Conservation (phyloP, 2,888 invertebrate genomes). For the Pyrochroa serraticornis region DNA sequence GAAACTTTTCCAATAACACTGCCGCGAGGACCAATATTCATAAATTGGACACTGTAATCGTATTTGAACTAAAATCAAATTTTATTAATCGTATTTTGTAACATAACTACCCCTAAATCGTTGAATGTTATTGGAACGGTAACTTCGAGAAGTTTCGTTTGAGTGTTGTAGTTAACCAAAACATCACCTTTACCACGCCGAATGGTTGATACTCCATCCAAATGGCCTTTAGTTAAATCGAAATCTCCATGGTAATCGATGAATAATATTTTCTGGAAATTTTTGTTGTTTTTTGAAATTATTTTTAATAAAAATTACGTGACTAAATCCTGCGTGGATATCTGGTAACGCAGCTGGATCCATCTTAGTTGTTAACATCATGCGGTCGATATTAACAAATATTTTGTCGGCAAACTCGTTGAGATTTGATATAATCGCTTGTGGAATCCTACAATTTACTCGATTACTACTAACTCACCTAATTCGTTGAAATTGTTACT, state of each 20-base stretch:
- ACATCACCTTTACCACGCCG: slow-evolving; percentile 59
- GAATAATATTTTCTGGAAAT: slow-evolving; percentile 56
- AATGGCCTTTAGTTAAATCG: slow-evolving; percentile 58
- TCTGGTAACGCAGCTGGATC: slow-evolving; percentile 62
- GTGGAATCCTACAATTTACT: no score
- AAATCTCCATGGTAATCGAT: slow-evolving; percentile 63
- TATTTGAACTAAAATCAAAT: slow-evolving; percentile 59
- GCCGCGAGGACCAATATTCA: slow-evolving; percentile 63
- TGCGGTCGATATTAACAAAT: slow-evolving; percentile 56
- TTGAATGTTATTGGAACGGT: slow-evolving; percentile 32
- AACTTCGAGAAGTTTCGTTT: slow-evolving; percentile 21
- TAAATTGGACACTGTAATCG: slow-evolving; percentile 61
- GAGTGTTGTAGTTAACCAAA: slow-evolving; percentile 25
- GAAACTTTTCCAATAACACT: slow-evolving; percentile 58
- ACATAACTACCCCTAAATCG: slow-evolving; percentile 31
- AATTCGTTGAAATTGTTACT: no score
- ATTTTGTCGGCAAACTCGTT: slow-evolving; percentile 59
- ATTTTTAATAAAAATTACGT: slow-evolving; percentile 47
- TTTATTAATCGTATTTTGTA: not conserved
- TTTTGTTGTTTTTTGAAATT: not conserved
- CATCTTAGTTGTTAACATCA: slow-evolving; percentile 57
- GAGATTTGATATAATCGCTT: slow-evolving; percentile 13
- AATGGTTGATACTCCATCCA: slow-evolving; percentile 60
- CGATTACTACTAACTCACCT: no score
- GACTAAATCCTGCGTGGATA: slow-evolving; percentile 59